Conservation (phyloP, 1,140 invertebrate genomes). For the Hetaerina americana region DNA sequence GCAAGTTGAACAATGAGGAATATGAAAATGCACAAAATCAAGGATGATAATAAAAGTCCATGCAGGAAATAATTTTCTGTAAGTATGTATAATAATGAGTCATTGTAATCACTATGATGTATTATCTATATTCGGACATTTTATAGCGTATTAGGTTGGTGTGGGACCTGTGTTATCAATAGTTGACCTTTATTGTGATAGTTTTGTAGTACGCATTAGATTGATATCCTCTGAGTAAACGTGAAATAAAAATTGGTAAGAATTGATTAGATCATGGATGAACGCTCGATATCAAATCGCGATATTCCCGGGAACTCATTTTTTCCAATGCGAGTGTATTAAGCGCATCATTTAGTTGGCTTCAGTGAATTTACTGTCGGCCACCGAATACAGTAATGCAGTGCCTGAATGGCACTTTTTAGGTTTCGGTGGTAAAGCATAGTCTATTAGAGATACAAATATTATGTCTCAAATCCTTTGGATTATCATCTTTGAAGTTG, state of each 20-base stretch:
- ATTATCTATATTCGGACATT: not conserved
- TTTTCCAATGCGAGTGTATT: too few relatives aligned
- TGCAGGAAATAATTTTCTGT: not conserved
- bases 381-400: not conserved
- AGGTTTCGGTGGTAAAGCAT: not conserved
- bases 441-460: not conserved
- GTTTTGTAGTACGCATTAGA: not conserved
- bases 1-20: not conserved
- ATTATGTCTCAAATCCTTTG: not conserved
- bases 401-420: not conserved
- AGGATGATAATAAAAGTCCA: not conserved
- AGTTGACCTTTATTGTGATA: not conserved
- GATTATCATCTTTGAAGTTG: not conserved
- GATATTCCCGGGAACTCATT: too few relatives aligned
- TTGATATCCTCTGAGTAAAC: too few relatives aligned
- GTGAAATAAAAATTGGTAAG: too few relatives aligned
- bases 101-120: not conserved
- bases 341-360: too few relatives aligned
- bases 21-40: not conserved
- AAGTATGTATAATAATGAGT: not conserved
- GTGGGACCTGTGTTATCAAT: not conserved
- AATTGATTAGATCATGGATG: too few relatives aligned
- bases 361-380: not conserved
- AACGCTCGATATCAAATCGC: too few relatives aligned
- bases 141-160: not conserved